A percentile compares a stretch with the other conserved stretches of the same genome.
Evolutionary conservation across 2,888 invertebrate genomes (phyloP).

Genomic region (Pollenia griseotomentosa): DNA sequence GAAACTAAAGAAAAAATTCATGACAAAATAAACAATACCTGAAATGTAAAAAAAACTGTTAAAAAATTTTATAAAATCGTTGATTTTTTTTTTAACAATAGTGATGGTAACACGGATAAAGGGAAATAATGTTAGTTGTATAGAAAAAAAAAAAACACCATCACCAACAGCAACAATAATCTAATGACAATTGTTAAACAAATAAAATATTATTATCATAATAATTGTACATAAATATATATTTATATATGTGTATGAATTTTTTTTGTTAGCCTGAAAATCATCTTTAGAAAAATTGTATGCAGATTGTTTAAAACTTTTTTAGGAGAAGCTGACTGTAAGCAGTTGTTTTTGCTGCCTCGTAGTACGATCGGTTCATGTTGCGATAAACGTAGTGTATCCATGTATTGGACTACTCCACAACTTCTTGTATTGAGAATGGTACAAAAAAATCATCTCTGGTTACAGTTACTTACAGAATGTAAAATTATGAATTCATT

Average conservation of each 20-base stretch:
- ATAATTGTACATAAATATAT: constrained; percentile 77
- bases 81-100: constrained; percentile 61
- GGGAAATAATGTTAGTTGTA: constrained; percentile 28
- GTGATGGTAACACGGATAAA: constrained; percentile 77
- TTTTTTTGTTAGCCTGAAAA: constrained; percentile 15
- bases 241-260: not conserved
- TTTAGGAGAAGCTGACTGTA: constrained; percentile 29
- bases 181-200: constrained; percentile 74
- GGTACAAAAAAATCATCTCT: constrained; percentile 39
- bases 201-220: constrained; percentile 76
- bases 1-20: constrained; percentile 65
- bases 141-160: constrained; percentile 40
- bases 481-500: constrained; percentile 42
- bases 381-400: constrained; percentile 57
- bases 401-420: constrained; percentile 61
- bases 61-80: constrained; percentile 74
- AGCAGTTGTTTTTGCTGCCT: constrained; percentile 56
- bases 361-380: constrained; percentile 40
- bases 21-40: constrained; percentile 75
- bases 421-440: constrained; percentile 67
- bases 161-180: constrained; percentile 41
- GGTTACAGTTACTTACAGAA: constrained; percentile 33
- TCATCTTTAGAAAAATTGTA: constrained; percentile 49
- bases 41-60: constrained; percentile 38
- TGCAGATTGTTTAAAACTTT: constrained; percentile 62